Evolutionary conservation across 2,797 vertebrate species (phyloP).

Genomic region (Aulostomus chinensis): DNA sequence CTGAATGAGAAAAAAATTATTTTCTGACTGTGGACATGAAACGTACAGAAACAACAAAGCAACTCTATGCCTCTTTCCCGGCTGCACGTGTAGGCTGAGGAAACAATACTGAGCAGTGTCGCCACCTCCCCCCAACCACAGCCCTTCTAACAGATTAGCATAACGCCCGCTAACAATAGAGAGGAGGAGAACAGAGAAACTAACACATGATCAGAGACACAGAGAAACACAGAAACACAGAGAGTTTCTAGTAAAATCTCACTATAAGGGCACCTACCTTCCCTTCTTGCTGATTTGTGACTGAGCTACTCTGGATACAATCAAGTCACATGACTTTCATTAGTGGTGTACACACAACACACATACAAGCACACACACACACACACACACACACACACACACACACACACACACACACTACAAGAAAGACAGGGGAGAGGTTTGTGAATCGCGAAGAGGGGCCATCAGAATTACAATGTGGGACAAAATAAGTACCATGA

Average conservation of each 20-base stretch:
- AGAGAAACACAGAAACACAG: constrained; percentile 1
- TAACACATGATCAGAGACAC: constrained; percentile 11
- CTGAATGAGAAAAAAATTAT: constrained; percentile 13
- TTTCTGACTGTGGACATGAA: constrained; percentile 35
- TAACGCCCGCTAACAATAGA: constrained; percentile 64
- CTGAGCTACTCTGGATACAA: constrained; percentile 21
- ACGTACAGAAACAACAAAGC: constrained; percentile 27
- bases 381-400: constrained; percentile 7
- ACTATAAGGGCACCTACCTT: constrained; percentile 23
- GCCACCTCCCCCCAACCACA: constrained; percentile 50
- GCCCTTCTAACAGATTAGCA: constrained; percentile 68
- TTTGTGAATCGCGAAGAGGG: constrained; percentile 34
- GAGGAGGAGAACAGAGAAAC: constrained; percentile 32
- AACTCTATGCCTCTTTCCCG: constrained; percentile 61
- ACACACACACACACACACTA: constrained; percentile 16
- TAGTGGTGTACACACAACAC: constrained; percentile 29
- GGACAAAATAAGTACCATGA: constrained; percentile 30
- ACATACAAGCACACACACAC: not conserved
- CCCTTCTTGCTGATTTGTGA: constrained; percentile 11
- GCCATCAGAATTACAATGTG: constrained; percentile 54
- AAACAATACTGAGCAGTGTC: constrained; percentile 75
- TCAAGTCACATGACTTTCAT: constrained; percentile 52
- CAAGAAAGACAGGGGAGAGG: constrained; percentile 33
- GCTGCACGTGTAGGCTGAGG: constrained; percentile 63
- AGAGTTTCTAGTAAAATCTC: not conserved